Conservation (phyloP, 2,888 invertebrate genomes). For the Cephus nigrinus region DNA sequence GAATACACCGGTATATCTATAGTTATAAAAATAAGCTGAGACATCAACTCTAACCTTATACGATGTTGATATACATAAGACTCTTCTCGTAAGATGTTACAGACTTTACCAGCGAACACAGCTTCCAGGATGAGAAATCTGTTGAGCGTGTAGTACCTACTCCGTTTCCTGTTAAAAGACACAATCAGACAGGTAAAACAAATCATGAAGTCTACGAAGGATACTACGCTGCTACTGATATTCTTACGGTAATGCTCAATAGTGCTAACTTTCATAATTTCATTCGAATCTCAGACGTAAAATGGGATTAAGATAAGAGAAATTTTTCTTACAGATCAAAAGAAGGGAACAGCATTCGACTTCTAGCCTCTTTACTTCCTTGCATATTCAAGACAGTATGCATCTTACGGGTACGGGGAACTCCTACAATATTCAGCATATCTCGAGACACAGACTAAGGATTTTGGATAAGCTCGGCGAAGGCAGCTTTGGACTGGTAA, state of each 20-base stretch:
- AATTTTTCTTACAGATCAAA: slow-evolving; percentile 67
- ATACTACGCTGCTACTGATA: slow-evolving; percentile 84
- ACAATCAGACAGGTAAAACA: slow-evolving; percentile 46
- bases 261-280: not conserved
- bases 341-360: slow-evolving; percentile 75
- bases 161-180: slow-evolving; percentile 49
- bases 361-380: slow-evolving; percentile 79
- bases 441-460: slow-evolving; percentile 85
- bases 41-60: slow-evolving; percentile 2
- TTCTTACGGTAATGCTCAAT: slow-evolving; percentile 72
- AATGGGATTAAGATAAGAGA: not conserved
- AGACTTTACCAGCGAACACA: slow-evolving; percentile 71
- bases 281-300: not conserved
- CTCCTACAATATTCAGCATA: slow-evolving; percentile 62
- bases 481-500: slow-evolving; percentile 88
- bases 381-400: slow-evolving; percentile 76
- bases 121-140: slow-evolving; percentile 68
- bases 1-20: slow-evolving; percentile 65
- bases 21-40: slow-evolving; percentile 3
- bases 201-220: slow-evolving; percentile 68
- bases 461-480: slow-evolving; percentile 88
- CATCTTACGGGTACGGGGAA: slow-evolving; percentile 46
- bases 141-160: slow-evolving; percentile 41
- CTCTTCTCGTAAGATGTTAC: slow-evolving; percentile 43
- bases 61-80: not conserved